Base-by-base conservation (phyloP, 2,113 vertebrate species). In the Cyprinus carpio region DNA sequence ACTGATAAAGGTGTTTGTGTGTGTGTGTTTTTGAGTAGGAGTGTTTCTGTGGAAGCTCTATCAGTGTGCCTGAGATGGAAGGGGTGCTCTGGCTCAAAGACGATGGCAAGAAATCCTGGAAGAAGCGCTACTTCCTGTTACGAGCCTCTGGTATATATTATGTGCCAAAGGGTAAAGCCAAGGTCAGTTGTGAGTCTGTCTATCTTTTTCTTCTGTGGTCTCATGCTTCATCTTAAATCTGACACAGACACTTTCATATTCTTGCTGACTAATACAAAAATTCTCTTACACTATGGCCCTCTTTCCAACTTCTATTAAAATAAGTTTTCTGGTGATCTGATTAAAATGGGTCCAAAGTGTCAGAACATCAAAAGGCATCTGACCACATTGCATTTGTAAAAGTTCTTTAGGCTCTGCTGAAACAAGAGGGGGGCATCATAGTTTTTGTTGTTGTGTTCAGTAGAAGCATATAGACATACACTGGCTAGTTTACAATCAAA, bases 71-170 rank as follows among this genome's bases (percentile, higher is more conserved):
- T 60, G 98, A 99, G 94, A 98, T 99, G 91, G 98, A 99, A 90
- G 98, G 98, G 75, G 94, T 98, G 27, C 86, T 99, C 88, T 99
- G 97, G 97, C 93, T 99, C 81, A 99, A 99, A 88, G 98, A 99
- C 40, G 98, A 99, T 67, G 98, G 98, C 64, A 99, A 98, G 89
- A 99, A 99, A 91, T 99, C 97, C 3, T 99, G 98, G 98, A 99
- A 99, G 92, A 99, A 99, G 85, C 96, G 98, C 75, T 99, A 99
- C 89, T 99, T 99, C 91, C 95, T 99, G 67, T 94, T 99, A 75
- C 91, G 98, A 85, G 98, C 98, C 51, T 99, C 98, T 72, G 98
- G 98, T 67, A 96, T 99, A 90, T 99, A 99, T 92, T 99, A 98
- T 40, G 97, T 99, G 76, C 98, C 98, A 74, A 99, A 99, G 93